Base-by-base conservation (phyloP, 2,888 invertebrate genomes). In the Dicranocentrus wangi region DNA sequence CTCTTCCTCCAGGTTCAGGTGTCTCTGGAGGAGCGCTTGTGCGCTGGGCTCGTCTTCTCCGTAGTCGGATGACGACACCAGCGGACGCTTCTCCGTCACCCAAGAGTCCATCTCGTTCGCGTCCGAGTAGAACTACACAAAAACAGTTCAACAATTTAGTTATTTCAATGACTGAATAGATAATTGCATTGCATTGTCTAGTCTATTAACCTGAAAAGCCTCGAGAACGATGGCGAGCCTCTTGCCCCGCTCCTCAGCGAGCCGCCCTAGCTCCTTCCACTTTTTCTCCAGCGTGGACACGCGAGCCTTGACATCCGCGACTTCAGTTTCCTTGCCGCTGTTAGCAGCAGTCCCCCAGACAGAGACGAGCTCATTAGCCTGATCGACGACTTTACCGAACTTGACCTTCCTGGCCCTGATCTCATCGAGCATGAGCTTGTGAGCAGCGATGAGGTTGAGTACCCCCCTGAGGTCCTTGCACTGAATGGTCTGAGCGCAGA, bases 101-200 rank as follows among this genome's bases (percentile, higher is more conserved):
- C 98, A 99, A 0, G 97, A 97, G 87, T 99, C 98, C 0, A 97
- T 95, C 88, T 99, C 99, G 89, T 99, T 98, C 0, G 97, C 95
- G 89, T 97, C 97, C 90, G 97, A 98, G 92, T 93, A 88, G 21
- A 86, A 72, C 43, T 60, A 68, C 3, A 13, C 42, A 51, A 23
- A 39, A 58, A n/a, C n/a, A n/a, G n/a, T n/a, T n/a, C n/a, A n/a
- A n/a, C n/a, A n/a, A n/a, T n/a, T n/a, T n/a, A n/a, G n/a, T n/a
- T n/a, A n/a, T n/a, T n/a, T n/a, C n/a, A n/a, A n/a, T n/a, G n/a
- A n/a, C n/a, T n/a, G n/a, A n/a, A n/a, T n/a, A n/a, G n/a, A n/a
- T n/a, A n/a, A n/a, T n/a, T n/a, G n/a, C n/a, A n/a, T n/a, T n/a
- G n/a, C n/a, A n/a, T n/a, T n/a, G n/a, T n/a, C n/a, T n/a, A n/a